A percentile compares a stretch with the other conserved stretches of the same genome.
Conservation (phyloP, 2,888 invertebrate genomes). For the Monoplex corrugatus region DNA sequence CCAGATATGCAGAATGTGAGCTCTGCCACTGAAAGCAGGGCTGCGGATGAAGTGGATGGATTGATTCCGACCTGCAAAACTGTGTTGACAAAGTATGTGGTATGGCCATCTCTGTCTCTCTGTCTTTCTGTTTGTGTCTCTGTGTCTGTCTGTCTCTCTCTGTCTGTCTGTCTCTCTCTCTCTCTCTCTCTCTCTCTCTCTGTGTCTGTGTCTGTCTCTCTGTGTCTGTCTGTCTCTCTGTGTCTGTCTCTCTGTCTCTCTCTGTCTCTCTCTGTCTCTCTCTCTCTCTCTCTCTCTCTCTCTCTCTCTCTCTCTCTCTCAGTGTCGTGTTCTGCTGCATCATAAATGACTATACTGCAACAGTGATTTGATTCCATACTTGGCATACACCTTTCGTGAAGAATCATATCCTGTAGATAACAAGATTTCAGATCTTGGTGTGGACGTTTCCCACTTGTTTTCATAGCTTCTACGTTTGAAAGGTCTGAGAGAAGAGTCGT, state of each 20-base stretch:
- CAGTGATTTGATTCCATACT: too few relatives aligned
- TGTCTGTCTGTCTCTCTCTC: not conserved
- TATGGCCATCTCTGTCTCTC: not conserved
- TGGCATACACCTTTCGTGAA: too few relatives aligned
- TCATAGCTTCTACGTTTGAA: too few relatives aligned
- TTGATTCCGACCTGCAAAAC: not conserved
- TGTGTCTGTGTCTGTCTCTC: not conserved
- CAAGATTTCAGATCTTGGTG: too few relatives aligned
- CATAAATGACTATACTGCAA: too few relatives aligned
- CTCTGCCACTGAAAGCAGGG: not conserved
- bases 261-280: not conserved
- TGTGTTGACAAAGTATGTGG: not conserved
- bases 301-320: slow-evolving; percentile 31
- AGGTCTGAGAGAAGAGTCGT: too few relatives aligned
- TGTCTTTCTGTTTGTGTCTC: not conserved
- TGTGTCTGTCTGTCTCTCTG: not conserved
- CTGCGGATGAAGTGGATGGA: not conserved
- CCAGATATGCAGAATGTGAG: not conserved
- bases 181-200: not conserved
- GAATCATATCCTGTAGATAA: too few relatives aligned
- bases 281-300: slow-evolving; percentile 6
- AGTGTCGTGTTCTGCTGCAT: too few relatives aligned
- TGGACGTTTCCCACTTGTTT: too few relatives aligned
- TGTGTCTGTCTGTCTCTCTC: not conserved
- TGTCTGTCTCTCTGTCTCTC: not conserved